phyloP scores from a whole-genome alignment of 2,113 vertebrate genomes.

The Chelonoidis abingdonii region DNA sequence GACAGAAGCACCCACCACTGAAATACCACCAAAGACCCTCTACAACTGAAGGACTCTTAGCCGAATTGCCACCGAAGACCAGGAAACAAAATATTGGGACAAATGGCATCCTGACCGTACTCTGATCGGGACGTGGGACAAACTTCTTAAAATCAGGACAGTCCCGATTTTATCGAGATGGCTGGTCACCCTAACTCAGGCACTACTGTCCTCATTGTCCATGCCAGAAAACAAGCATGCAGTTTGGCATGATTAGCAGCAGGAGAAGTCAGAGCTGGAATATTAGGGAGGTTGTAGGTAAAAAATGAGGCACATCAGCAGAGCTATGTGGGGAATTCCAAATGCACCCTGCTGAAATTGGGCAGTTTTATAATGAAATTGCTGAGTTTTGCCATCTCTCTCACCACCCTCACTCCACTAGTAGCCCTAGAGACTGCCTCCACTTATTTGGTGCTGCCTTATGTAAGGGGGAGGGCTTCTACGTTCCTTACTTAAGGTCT shows the following conservation, averaged over 20 bases:
- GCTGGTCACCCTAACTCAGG: no score
- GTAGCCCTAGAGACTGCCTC: neutral
- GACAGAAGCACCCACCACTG: no score
- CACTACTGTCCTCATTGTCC: neutral
- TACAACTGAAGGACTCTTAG: no score
- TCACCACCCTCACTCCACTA: neutral
- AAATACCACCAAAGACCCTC: no score
- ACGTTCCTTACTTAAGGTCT: fast-evolving
- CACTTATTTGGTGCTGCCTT: neutral
- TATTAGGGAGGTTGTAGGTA: neutral
- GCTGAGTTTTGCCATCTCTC: neutral
- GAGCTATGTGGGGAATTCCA: neutral
- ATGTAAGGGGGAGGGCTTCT: neutral
- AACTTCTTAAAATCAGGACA: no score
- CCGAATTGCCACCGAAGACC: no score
- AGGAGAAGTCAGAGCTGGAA: neutral
- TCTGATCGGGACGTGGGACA: no score
- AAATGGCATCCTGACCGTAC: no score
- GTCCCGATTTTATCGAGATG: no score
- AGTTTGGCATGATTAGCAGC: neutral
- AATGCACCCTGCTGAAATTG: neutral
- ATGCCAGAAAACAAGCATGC: fast-evolving
- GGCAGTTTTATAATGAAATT: neutral
- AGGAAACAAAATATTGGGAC: no score
- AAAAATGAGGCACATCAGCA: neutral